Conservation (phyloP, 2,113 vertebrate species). For the Catharus minimus region DNA sequence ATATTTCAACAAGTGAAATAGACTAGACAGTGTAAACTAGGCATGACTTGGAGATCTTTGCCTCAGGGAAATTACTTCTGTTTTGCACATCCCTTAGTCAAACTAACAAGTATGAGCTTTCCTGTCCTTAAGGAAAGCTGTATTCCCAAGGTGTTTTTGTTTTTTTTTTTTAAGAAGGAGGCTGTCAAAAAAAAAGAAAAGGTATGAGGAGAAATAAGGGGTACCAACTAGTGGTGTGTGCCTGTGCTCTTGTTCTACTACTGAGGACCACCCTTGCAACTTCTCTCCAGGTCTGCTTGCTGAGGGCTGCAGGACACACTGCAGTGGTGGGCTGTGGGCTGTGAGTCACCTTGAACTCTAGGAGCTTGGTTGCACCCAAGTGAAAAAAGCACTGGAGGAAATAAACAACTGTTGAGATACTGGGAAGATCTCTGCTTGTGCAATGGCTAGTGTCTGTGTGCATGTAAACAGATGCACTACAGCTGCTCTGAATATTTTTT, state of each 20-base stretch:
- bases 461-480: not conserved
- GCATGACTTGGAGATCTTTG: constrained; percentile 64
- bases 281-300: not conserved
- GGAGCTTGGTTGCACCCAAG: not conserved
- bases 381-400: accelerated
- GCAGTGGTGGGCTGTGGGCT: not conserved
- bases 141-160: not conserved
- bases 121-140: not conserved
- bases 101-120: constrained; percentile 12
- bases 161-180: not conserved
- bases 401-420: not conserved
- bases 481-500: not conserved
- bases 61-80: constrained; percentile 63
- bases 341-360: not conserved
- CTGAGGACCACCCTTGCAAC: not conserved
- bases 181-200: not conserved
- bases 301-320: not conserved
- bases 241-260: not conserved
- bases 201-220: not conserved
- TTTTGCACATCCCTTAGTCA: constrained; percentile 47
- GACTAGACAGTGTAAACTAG: constrained; percentile 15
- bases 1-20: constrained; percentile 3
- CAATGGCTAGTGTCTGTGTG: not conserved
- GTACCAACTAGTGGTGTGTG: not conserved
- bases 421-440: not conserved